Percentiles rank a stretch among this genome's conserved stretches.
phyloP scores from a whole-genome alignment of 2,113 vertebrate species.

The Corydoras maculifer region DNA sequence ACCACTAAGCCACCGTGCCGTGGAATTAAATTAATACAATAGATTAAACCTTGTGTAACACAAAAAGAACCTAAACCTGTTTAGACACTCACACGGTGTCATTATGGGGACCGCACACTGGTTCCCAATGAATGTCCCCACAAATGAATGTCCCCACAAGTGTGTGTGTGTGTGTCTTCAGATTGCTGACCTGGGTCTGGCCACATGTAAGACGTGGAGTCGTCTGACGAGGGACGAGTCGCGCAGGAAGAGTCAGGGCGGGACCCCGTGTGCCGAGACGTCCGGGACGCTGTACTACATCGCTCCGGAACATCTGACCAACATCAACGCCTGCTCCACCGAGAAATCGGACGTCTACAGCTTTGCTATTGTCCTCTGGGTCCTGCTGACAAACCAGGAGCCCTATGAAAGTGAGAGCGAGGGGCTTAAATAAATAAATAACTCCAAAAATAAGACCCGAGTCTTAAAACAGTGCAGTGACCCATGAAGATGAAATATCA shows the following conservation, averaged over 20 bases:
- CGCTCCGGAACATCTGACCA: slow-evolving; percentile 84
- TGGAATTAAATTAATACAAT: too few relatives aligned
- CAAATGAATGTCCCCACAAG: not conserved
- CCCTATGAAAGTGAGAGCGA: slow-evolving; percentile 81
- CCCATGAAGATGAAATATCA: too few relatives aligned
- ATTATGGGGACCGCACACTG: too few relatives aligned
- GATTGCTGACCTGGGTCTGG: slow-evolving; percentile 90
- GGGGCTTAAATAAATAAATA: too few relatives aligned
- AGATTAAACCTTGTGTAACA: too few relatives aligned
- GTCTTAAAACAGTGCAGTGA: too few relatives aligned
- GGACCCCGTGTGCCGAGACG: slow-evolving; percentile 37
- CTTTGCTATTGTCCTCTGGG: slow-evolving; percentile 90
- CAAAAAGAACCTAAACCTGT: too few relatives aligned
- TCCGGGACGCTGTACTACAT: slow-evolving; percentile 92
- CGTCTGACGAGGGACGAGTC: slow-evolving; percentile 80
- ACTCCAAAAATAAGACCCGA: too few relatives aligned
- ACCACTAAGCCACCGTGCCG: too few relatives aligned
- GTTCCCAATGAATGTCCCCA: too few relatives aligned
- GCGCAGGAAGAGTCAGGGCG: slow-evolving; percentile 55
- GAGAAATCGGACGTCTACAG: slow-evolving; percentile 96
- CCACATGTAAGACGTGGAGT: slow-evolving; percentile 85
- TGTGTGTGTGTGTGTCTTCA: slow-evolving; percentile 41
- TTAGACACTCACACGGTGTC: too few relatives aligned
- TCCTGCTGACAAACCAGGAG: slow-evolving; percentile 77
- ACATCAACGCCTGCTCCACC: slow-evolving; percentile 66